Evolutionary conservation across 2,113 vertebrate species (phyloP), one percentile per base, ranked within the genome.

Genomic region (Pseudonaja textilis): DNA sequence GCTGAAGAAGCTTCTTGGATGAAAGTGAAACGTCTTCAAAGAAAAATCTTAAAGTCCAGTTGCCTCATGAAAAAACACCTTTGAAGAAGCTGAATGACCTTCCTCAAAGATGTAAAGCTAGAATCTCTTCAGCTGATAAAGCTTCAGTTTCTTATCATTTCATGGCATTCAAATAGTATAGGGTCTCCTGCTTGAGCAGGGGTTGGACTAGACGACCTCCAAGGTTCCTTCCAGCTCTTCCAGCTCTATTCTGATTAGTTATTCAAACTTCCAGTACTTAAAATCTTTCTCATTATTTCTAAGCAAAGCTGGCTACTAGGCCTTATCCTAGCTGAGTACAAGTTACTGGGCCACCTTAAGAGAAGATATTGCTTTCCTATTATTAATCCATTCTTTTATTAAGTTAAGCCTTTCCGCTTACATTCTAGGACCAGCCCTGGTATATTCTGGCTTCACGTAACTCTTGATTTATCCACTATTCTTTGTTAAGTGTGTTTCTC

Each of bases 401-500:
- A 56, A 89, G 52, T 42, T 5, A 25, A 45, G 25, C 5, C 9
- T 74, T 89, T 57, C 47, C 2, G 6, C 10, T 5, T 89, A 56
- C 22, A 55, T 89, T 74, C 26, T 56, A 12, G 26, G 39, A 89
- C 25, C 52, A 55, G n/a, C 39, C 10, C 6, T 42, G 5, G 34
- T 89, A 39, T 56, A 10, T 26, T 81, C 5, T 87, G 45, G 23
- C 56, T 86, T 85, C 18, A 59, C 1, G 3, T 39, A 34, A 85
- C 18, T 50, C 64, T n/a, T 39, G 45, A 22, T 5, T 52, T 18
- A 18, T 61, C 81, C 47, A 9, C 95, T 93, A 52, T 90, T 91
- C 92, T 93, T 94, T 34, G 42, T 93, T 92, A 93, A 54, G 50
- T 74, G 93, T 95, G 92, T 92, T 95, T 95, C 57, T 59, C 57